Conservation (phyloP, 2,797 vertebrate genomes). For the Vireo griseus region DNA sequence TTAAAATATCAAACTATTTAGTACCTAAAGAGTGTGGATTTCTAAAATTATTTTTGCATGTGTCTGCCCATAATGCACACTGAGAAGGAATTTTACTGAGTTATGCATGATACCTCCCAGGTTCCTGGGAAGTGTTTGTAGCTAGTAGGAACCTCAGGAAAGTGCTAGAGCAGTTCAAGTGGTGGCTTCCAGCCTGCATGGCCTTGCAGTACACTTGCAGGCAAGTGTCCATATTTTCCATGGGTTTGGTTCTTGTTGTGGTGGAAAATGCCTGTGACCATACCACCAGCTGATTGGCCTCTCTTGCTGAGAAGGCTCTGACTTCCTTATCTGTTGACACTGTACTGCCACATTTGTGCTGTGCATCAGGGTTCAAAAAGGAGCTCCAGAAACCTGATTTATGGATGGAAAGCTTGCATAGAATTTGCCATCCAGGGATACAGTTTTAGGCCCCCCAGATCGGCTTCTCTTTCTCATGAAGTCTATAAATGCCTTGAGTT, state of each 20-base stretch:
- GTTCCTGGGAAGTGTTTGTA: neutral
- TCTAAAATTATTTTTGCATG: slow-evolving; percentile 25
- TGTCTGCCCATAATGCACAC: neutral
- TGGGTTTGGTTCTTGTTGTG: neutral
- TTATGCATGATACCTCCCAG: neutral
- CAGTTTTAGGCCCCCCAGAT: neutral
- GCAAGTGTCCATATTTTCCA: neutral
- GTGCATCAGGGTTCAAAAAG: neutral
- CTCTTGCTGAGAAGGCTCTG: neutral
- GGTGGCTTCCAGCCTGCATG: neutral
- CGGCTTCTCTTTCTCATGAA: neutral
- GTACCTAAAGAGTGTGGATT: neutral
- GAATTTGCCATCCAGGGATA: neutral
- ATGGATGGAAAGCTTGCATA: neutral
- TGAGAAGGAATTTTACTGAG: slow-evolving; percentile 17
- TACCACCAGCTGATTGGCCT: neutral
- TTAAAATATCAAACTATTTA: neutral
- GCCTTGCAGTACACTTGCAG: neutral
- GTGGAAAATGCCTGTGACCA: neutral
- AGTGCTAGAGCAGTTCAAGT: neutral
- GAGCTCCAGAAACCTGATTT: neutral
- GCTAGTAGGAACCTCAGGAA: neutral
- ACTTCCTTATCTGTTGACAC: neutral
- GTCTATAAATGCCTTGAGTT: slow-evolving; percentile 26
- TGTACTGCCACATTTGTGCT: neutral